Conservation (phyloP, 1,140 invertebrate genomes). For the Penaeus vannamei region DNA sequence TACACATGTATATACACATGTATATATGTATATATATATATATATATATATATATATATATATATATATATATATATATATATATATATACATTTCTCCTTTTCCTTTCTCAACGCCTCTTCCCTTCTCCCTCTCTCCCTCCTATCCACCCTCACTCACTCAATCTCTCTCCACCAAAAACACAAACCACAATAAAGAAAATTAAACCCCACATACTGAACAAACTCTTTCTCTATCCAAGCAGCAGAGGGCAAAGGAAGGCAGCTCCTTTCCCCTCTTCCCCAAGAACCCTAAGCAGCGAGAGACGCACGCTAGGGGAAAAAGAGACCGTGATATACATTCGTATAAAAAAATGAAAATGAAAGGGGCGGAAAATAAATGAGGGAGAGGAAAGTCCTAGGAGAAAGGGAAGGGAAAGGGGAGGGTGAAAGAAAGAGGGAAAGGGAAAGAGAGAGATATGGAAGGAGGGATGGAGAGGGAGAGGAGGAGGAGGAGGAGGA, state of each 20-base stretch:
- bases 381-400: background rate
- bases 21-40: background rate
- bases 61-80: conserved; percentile 4
- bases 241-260: too few relatives aligned
- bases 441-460: background rate
- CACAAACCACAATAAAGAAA: too few relatives aligned
- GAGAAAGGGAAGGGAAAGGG: background rate
- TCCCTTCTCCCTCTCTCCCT: background rate
- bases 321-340: too few relatives aligned
- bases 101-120: background rate
- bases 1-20: background rate
- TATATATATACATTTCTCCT: background rate
- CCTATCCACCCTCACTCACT: too few relatives aligned
- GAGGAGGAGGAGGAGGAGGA: background rate
- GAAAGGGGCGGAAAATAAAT: background rate
- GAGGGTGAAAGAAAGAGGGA: background rate
- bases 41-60: conserved; percentile 1
- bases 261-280: too few relatives aligned
- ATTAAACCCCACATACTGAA: too few relatives aligned
- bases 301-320: too few relatives aligned
- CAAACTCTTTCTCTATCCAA: too few relatives aligned
- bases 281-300: too few relatives aligned
- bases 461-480: background rate
- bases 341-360: too few relatives aligned
- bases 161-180: too few relatives aligned